Evolutionary conservation across 1,140 invertebrate species (phyloP), one percentile per base, ranked within the genome.

Genomic region (Druon quercuslanigerum): DNA sequence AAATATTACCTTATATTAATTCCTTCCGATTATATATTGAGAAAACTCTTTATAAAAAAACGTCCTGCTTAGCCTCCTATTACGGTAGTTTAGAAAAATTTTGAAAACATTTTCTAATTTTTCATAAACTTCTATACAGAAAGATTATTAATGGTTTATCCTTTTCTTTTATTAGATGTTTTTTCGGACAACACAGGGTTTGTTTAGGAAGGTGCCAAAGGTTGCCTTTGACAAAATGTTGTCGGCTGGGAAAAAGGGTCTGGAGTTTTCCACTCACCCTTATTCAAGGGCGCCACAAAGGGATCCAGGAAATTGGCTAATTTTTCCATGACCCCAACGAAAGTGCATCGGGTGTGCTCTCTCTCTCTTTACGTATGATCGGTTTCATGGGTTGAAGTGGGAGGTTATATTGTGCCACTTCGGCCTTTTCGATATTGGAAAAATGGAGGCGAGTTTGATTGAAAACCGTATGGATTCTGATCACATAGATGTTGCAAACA

Each of bases 301-400:
- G 75, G 73, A 77, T 72, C 54, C 78, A 51, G 79, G 79, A 86
- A 86, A 85, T 86, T 83, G 87, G 80, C 78, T 85, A 87, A 86
- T 87, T 86, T 86, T 83, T 82, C 76, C 71, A 77, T 72, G 25
- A 74, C 73, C 71, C 71, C 70, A 46, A 66, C 14, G n/a, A 56
- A 82, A 74, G 54, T 73, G 50, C 66, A 75, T 85, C 80, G 79
- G 70, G 72, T 81, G 81, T 76, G 71, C 57, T 71, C 51, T 54
- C 57, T 71, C 51, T 54, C 60, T 80, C 60, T 73, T 80, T 79
- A 74, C 74, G 51, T 80, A 72, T 77, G 51, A 76, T 78, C 78
- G 76, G 80, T 80, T 78, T 80, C 52, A 50, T 17, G 50, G 51
- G 52, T 12, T 66, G 57, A 66, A 66, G 40, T 40, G 33, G 60